Base-by-base conservation (phyloP, 2,888 invertebrate species). In the Trachelus stipa region DNA sequence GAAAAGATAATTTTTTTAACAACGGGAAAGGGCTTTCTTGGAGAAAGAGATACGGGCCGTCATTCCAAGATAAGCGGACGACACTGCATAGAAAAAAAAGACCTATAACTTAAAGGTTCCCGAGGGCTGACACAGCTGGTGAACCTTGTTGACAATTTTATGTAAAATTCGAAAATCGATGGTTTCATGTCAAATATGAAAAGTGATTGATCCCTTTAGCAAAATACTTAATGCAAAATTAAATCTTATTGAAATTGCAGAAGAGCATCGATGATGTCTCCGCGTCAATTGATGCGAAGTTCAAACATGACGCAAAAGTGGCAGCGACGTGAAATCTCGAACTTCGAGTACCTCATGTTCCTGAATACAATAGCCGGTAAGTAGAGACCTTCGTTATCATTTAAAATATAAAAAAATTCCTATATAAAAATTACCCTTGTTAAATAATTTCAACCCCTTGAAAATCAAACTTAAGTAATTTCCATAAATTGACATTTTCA, bases 291-390 rank as follows among this genome's bases (percentile, higher is more conserved):
- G 87, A 99, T 99, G 97, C 95, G 99, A 88, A 97, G 98, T 93
- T 99, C 99, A 34, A 99, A 99, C 93, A 99, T 99, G 99, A 99
- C 99, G 74, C 98, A 98, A 93, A 98, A 98, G 92, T 99, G 99
- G 99, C 99, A 99, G 92, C 94, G 99, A 34, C 94, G 99, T 73
- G 99, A 99, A 93, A 99, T 99, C 88, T 98, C 99, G 82, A 99
- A 99, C 93, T 99, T 99, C 92, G 99, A 99, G 93, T 99, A 99
- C 92, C 94, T 99, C 87, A 99, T 99, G 99, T 99, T 99, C 93
- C 95, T 99, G 85, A 99, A 99, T 92, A 99, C 99, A 31, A 99
- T 99, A 84, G 99, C 99, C 80, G 98, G 97, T 97, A 89, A 94
- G 94, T 89, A 73, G n/a, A 15, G 12, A 56, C 23, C 56, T 56